Percentiles rank a stretch among this genome's conserved stretches.
These are phyloP conservation scores for Drosophila maculinotata DNA, from an alignment of 2,888 invertebrate genomes.

Conservation along the genomic window DNA sequence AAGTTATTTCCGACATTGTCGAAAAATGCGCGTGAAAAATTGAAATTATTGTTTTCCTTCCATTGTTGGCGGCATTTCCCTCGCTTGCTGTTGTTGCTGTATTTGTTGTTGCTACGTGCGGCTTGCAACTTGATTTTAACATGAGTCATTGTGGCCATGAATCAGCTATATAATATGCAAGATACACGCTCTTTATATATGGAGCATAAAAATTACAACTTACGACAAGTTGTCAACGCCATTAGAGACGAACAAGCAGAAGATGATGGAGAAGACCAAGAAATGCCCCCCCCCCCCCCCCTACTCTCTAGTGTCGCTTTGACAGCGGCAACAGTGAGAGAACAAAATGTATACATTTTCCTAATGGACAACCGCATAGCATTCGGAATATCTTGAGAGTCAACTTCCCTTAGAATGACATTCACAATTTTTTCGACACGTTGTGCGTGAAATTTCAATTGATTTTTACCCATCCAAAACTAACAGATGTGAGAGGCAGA, in stretches of 20 bases:
- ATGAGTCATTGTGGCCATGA: slow-evolving; percentile 65
- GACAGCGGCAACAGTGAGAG: slow-evolving; percentile 13
- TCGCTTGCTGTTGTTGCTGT: slow-evolving; percentile 4
- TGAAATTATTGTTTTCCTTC: slow-evolving; percentile 63
- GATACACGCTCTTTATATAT: slow-evolving; percentile 41
- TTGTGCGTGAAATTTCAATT: slow-evolving; percentile 53
- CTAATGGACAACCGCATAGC: slow-evolving; percentile 16
- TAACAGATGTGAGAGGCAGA: slow-evolving; percentile 3
- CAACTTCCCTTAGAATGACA: slow-evolving; percentile 46
- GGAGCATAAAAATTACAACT: slow-evolving; percentile 62
- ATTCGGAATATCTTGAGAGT: slow-evolving; percentile 21
- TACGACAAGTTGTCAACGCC: slow-evolving; percentile 65
- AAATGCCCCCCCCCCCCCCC: too few relatives aligned
- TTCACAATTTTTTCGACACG: slow-evolving; percentile 57
- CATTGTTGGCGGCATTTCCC: slow-evolving; percentile 32
- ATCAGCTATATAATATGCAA: slow-evolving; percentile 65
- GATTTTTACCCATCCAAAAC: slow-evolving; percentile 15
- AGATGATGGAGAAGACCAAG: too few relatives aligned
- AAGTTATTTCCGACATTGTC: slow-evolving; percentile 71
- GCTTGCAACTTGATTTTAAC: slow-evolving; percentile 66
- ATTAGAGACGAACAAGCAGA: slow-evolving; percentile 27
- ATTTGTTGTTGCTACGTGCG: slow-evolving; percentile 45
- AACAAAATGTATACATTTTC: neutral
- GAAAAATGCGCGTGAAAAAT: slow-evolving; percentile 70
- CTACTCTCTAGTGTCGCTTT: too few relatives aligned